Conservation (phyloP, 2,797 vertebrate genomes). For the Arremon aurantiirostris region DNA sequence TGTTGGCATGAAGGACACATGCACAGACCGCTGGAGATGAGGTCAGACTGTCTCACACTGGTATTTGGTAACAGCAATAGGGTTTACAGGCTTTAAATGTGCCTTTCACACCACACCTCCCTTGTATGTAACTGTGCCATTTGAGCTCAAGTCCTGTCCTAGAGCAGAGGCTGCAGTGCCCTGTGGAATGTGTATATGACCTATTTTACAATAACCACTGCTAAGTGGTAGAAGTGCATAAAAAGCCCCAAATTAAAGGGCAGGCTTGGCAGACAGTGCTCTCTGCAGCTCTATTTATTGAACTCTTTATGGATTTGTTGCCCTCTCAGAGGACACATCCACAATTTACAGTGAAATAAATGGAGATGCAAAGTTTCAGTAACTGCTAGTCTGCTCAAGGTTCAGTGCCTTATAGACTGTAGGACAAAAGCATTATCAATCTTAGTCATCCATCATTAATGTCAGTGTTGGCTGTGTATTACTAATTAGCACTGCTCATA, state of each 20-base stretch:
- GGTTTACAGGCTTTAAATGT: not conserved
- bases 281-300: not conserved
- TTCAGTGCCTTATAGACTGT: not conserved
- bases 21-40: fast-evolving
- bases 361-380: not conserved
- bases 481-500: not conserved
- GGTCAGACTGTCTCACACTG: not conserved
- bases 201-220: not conserved
- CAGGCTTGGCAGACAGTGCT: not conserved
- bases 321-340: not conserved
- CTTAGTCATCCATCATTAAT: not conserved
- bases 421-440: not conserved
- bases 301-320: not conserved
- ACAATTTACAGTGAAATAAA: not conserved
- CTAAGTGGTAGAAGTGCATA: not conserved
- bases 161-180: not conserved
- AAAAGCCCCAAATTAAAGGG: fast-evolving
- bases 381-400: not conserved
- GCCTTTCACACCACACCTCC: not conserved
- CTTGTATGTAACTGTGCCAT: fast-evolving
- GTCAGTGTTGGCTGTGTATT: not conserved
- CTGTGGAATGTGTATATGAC: not conserved
- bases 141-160: not conserved
- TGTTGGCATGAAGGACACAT: not conserved
- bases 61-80: fast-evolving